phyloP scores from a whole-genome alignment of 2,888 invertebrate genomes.

The Lycaena phlaeas region DNA sequence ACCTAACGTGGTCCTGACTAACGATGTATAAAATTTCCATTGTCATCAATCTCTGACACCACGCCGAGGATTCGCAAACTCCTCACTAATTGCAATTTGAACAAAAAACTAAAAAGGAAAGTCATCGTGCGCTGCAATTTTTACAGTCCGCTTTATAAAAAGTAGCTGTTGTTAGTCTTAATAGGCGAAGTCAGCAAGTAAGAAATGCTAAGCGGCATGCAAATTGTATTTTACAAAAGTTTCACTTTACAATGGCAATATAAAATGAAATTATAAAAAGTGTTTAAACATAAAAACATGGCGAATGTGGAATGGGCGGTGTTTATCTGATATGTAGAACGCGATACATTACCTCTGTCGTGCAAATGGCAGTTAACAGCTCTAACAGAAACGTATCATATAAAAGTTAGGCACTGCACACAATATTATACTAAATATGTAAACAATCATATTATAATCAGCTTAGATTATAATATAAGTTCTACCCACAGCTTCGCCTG shows the following conservation, averaged over 20 bases:
- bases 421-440: too few relatives aligned
- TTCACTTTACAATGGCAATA: slow-evolving; percentile 9
- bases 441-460: too few relatives aligned
- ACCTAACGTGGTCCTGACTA: slow-evolving; percentile 66
- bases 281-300: background rate
- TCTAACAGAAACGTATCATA: slow-evolving; percentile 21
- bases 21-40: slow-evolving; percentile 73
- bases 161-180: slow-evolving; percentile 29
- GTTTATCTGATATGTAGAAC: slow-evolving; percentile 15
- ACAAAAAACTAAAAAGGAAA: slow-evolving; percentile 67
- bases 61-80: slow-evolving; percentile 67
- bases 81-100: slow-evolving; percentile 72
- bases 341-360: slow-evolving; percentile 18
- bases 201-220: slow-evolving; percentile 14
- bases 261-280: slow-evolving; percentile 11
- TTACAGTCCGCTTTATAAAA: slow-evolving; percentile 51
- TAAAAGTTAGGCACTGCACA: too few relatives aligned
- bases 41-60: slow-evolving; percentile 73
- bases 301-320: background rate
- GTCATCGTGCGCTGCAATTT: slow-evolving; percentile 63
- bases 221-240: slow-evolving; percentile 8
- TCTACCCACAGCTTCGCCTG: too few relatives aligned
- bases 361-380: slow-evolving; percentile 23
- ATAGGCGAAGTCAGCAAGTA: slow-evolving; percentile 22
- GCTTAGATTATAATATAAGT: too few relatives aligned